Evolutionary conservation across 2,797 vertebrate species (phyloP).

Genomic region (Acipenser ruthenus): DNA sequence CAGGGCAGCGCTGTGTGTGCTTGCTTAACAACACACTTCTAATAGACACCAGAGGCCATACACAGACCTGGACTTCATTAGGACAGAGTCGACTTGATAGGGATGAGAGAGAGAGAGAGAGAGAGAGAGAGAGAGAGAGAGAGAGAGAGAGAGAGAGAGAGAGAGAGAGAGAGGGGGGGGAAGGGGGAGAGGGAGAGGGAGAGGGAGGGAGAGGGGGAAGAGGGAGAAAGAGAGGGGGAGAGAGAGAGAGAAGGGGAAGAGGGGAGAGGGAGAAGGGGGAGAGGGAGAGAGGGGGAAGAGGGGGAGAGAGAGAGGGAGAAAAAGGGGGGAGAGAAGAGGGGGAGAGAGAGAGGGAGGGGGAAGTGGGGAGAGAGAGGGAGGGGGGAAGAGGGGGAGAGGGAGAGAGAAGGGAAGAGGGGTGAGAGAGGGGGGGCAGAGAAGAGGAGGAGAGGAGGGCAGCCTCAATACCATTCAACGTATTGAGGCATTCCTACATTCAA

Average conservation of each 20-base stretch:
- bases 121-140: constrained; percentile 39
- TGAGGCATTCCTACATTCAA: too few species aligned
- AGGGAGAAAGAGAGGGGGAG: constrained; percentile 43
- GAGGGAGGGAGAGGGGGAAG: constrained; percentile 53
- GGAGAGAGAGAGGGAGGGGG: constrained; percentile 46
- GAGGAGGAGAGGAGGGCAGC: too few species aligned
- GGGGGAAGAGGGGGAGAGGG: too few species aligned
- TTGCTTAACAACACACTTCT: constrained; percentile 80
- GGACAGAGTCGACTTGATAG: constrained; percentile 75
- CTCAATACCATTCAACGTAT: too few species aligned
- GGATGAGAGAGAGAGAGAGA: constrained; percentile 55
- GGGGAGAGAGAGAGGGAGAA: constrained; percentile 45
- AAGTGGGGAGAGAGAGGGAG: constrained; percentile 32
- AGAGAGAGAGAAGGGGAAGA: constrained; percentile 48
- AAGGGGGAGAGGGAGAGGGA: constrained; percentile 42
- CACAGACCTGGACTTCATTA: constrained; percentile 78
- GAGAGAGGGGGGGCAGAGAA: constrained; percentile 54
- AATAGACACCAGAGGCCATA: constrained; percentile 79
- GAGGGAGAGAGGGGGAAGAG: constrained; percentile 45
- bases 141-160: constrained; percentile 39
- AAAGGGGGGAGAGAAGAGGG: constrained; percentile 33
- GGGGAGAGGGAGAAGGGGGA: constrained; percentile 49
- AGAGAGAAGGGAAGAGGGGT: constrained; percentile 45
- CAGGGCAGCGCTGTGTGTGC: constrained; percentile 70
- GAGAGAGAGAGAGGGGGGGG: constrained; percentile 51